phyloP scores from a whole-genome alignment of 2,888 invertebrate species.

The Ephialtes manifestator region DNA sequence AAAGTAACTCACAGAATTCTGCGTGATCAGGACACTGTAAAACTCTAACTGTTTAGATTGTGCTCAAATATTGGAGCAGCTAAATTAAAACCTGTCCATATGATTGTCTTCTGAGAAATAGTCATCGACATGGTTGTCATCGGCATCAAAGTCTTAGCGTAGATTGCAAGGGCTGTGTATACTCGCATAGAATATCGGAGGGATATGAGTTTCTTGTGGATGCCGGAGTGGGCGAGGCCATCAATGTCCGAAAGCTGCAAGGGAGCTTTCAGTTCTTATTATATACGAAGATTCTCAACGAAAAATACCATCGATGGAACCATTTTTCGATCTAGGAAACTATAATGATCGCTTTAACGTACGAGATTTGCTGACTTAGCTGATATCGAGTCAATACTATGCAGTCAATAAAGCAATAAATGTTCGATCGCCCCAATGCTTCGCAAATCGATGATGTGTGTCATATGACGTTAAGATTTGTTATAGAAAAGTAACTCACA shows the following conservation, averaged over 20 bases:
- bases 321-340: conserved; percentile 1
- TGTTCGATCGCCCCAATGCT: neutral
- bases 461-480: neutral
- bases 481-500: neutral
- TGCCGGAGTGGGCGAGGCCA: neutral
- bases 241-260: neutral
- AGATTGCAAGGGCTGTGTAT: neutral
- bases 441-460: too few relatives aligned
- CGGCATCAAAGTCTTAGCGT: conserved; percentile 7
- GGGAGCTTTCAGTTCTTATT: neutral
- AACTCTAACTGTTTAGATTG: too few relatives aligned
- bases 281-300: neutral
- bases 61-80: too few relatives aligned
- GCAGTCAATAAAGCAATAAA: neutral
- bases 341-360: neutral
- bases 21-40: neutral
- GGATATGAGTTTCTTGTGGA: conserved; percentile 12
- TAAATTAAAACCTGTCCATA: too few relatives aligned
- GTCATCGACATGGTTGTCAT: conserved; percentile 18
- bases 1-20: neutral
- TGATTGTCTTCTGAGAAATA: conserved; percentile 3
- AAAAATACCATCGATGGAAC: neutral
- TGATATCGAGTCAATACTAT: neutral
- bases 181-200: neutral
- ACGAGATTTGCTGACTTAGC: neutral